phyloP scores from a whole-genome alignment of 2,888 invertebrate species.

The Tenthredo scrophulariae region DNA sequence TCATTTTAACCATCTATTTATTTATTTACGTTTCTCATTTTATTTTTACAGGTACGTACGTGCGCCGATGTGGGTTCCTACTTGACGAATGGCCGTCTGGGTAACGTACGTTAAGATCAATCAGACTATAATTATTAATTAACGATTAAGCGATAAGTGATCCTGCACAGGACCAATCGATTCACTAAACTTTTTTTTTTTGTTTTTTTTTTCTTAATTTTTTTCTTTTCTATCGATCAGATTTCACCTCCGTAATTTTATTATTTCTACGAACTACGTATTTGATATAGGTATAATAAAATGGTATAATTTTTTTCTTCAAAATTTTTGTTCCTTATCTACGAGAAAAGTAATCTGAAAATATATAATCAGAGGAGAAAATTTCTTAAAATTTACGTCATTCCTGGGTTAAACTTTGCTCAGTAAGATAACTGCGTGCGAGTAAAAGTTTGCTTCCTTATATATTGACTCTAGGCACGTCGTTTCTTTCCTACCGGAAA shows the following conservation, averaged over 20 bases:
- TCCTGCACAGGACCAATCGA: background rate
- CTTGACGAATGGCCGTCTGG: conserved; percentile 52
- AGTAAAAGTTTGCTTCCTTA: background rate
- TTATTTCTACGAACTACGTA: too few species aligned
- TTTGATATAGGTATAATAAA: too few species aligned
- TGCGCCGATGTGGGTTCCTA: conserved; percentile 53
- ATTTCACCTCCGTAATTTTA: too few species aligned
- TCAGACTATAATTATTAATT: conserved; percentile 48
- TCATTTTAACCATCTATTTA: background rate
- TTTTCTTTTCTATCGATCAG: too few species aligned
- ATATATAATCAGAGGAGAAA: background rate
- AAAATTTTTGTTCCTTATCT: background rate
- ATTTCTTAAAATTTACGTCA: background rate
- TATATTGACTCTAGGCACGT: background rate
- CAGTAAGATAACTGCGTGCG: background rate
- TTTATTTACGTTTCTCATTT: conserved; percentile 20
- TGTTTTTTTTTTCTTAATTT: background rate
- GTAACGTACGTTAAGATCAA: conserved; percentile 53
- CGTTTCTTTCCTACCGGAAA: background rate
- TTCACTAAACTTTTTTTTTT: conserved; percentile 7
- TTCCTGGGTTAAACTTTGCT: background rate
- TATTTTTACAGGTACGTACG: conserved; percentile 52
- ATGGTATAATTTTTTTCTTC: background rate
- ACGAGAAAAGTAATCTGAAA: background rate
- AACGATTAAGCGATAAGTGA: background rate